These are phyloP conservation scores for Cepphus grylle DNA, from an alignment of 2,113 vertebrate genomes.

Conservation along the genomic window DNA sequence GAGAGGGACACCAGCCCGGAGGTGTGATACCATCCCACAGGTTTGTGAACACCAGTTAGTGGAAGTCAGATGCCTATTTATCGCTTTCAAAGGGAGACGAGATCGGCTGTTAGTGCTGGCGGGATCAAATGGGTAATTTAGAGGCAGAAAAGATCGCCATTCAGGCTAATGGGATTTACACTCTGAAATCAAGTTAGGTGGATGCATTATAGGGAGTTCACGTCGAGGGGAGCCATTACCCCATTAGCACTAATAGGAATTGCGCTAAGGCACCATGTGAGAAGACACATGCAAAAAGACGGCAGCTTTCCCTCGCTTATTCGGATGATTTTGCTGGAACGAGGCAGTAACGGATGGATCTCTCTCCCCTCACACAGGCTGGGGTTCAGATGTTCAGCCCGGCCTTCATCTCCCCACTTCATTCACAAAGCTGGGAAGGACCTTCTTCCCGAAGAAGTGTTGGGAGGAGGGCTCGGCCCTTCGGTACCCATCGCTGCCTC, in stretches of 20 bases:
- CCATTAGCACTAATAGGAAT: constrained; percentile 58
- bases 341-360: neutral
- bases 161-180: constrained; percentile 57
- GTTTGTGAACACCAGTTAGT: constrained; percentile 1
- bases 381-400: neutral
- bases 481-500: neutral
- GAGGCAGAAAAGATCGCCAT: constrained; percentile 48
- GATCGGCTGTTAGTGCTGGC: constrained; percentile 11
- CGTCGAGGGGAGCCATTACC: constrained; percentile 56
- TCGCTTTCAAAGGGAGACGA: constrained; percentile 24
- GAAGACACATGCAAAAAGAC: constrained; percentile 12
- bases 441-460: neutral
- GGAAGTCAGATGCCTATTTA: constrained; percentile 20
- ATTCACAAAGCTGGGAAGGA: neutral
- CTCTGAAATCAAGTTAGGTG: constrained; percentile 60
- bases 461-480: neutral
- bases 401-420: neutral
- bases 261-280: constrained; percentile 36
- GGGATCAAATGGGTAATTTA: constrained; percentile 58
- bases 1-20: neutral
- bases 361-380: neutral
- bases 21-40: neutral
- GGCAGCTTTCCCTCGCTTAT: neutral
- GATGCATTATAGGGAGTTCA: constrained; percentile 58
- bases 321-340: neutral